phyloP scores from a whole-genome alignment of 2,888 invertebrate species.

The Nymphalis c-album region DNA sequence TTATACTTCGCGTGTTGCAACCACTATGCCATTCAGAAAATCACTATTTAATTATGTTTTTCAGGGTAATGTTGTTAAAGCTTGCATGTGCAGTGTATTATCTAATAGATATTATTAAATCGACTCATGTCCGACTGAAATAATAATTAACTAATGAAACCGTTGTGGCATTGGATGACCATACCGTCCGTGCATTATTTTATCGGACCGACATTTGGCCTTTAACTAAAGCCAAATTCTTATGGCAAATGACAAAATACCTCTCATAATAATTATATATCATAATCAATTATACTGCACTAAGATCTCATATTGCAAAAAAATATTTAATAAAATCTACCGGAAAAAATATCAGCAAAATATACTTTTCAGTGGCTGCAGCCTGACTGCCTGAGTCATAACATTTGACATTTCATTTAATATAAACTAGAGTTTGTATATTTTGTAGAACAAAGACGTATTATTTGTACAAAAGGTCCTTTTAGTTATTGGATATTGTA shows the following conservation, averaged over 20 bases:
- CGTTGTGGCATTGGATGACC: too few species aligned
- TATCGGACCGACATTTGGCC: neutral
- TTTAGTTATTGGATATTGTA: too few species aligned
- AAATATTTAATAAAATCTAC: neutral
- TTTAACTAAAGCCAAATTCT: neutral
- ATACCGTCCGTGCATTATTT: neutral
- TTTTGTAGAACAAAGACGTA: too few species aligned
- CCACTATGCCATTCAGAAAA: conserved; percentile 58
- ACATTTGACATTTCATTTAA: neutral
- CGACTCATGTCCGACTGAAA: neutral
- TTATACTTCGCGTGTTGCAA: conserved; percentile 59
- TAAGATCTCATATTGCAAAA: neutral
- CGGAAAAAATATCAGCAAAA: neutral
- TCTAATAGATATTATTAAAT: conserved; percentile 12
- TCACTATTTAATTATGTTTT: conserved; percentile 46
- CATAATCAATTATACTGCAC: neutral
- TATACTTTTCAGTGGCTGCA: neutral
- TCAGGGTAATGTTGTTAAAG: conserved; percentile 22
- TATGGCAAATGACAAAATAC: neutral
- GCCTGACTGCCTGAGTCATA: neutral
- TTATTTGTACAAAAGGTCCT: too few species aligned
- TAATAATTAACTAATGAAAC: neutral
- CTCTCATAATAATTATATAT: too few species aligned
- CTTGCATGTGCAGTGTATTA: conserved; percentile 25
- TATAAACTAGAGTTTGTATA: too few species aligned